Evolutionary conservation across 2,888 invertebrate species (phyloP), one percentile per base, ranked within the genome.

Genomic region (Dasypogon diadema): DNA sequence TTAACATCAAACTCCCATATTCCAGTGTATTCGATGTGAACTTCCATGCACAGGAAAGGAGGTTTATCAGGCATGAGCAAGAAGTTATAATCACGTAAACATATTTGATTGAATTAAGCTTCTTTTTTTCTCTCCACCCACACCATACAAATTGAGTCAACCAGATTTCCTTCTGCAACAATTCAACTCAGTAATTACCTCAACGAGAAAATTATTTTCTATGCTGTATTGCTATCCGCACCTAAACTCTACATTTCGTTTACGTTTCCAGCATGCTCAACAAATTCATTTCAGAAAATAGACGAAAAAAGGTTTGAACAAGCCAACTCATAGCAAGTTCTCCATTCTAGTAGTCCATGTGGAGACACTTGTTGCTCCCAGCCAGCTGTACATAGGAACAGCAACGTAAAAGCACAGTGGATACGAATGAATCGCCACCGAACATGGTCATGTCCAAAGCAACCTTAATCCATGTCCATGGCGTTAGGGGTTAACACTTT

Each of bases 151-250:
- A 65, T 65, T 26, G 65, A 65, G 65, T 65, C 65, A 65, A 65
- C 65, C 65, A 65, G 65, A 65, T 65, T 65, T 65, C 65, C 65
- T 65, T 65, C 65, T n/a, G 16, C 22, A n/a, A n/a, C 65, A 65
- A 42, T 65, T 48, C 65, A 65, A 14, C 46, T 22, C 24, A 24
- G 65, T 65, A 65, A 65, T 65, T 65, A 65, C 48, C 48, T 65
- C 65, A 65, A 65, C 65, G 65, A 65, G 65, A 65, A 65, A 65
- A 65, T 65, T 65, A 65, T 65, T 65, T 48, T 65, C 48, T 48
- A 24, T 65, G 48, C 46, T 48, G 48, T 65, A 46, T 37, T 65
- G 48, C 46, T 48, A 65, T 65, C 65, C 46, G 65, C 65, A 65
- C 65, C 65, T 63, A 42, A 48, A 18, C 60, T 24, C 24, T 48